A percentile compares a stretch with the other conserved stretches of the same genome.
Conservation (phyloP, 2,797 vertebrate genomes). For the Danio tinwini region DNA sequence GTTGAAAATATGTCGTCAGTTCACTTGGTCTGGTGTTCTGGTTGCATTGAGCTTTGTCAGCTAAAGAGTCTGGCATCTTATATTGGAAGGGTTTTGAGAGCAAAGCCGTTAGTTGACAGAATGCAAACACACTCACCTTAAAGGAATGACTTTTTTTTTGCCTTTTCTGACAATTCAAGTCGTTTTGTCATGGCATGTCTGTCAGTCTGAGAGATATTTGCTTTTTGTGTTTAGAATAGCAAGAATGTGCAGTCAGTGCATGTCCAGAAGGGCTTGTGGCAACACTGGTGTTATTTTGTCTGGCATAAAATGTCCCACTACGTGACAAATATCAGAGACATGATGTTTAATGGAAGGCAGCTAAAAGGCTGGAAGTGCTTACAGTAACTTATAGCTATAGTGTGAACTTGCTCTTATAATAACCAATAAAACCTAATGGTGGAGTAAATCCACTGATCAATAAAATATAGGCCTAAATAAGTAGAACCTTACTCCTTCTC, state of each 20-base stretch:
- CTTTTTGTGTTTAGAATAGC: constrained; percentile 19
- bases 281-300: background rate
- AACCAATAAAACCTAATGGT: background rate
- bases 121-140: constrained; percentile 19
- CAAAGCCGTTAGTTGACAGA: constrained; percentile 19
- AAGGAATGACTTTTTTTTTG: constrained; percentile 51
- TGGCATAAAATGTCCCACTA: background rate
- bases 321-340: background rate
- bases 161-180: constrained; percentile 25
- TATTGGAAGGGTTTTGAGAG: constrained; percentile 24
- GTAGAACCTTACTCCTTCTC: too few relatives aligned
- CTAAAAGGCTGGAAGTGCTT: background rate
- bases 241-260: background rate
- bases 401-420: background rate
- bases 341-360: background rate
- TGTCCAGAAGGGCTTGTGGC: background rate
- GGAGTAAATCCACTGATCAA: background rate
- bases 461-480: background rate
- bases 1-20: background rate
- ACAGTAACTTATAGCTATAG: background rate
- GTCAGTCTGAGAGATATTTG: background rate
- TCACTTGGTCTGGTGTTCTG: background rate
- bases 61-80: constrained; percentile 30
- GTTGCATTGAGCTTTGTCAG: background rate
- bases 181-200: constrained; percentile 24